A percentile compares a stretch with the other conserved stretches of the same genome.
Evolutionary conservation across 2,113 vertebrate species (phyloP).

Genomic region (Odocoileus virginianus): DNA sequence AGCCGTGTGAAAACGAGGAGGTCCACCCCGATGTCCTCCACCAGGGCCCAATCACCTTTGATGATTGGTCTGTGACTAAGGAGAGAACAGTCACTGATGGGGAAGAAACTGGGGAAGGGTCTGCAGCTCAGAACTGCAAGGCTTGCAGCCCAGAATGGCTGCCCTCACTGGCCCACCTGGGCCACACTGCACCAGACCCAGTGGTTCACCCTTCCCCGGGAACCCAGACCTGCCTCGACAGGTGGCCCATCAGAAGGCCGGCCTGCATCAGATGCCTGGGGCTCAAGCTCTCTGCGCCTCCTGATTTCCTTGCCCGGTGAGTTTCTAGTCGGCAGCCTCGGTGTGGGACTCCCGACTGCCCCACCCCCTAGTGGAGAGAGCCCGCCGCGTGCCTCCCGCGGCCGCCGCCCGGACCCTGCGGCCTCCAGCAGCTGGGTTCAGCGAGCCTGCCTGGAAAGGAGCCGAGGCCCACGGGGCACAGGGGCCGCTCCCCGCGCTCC

Average conservation of each 20-base stretch:
- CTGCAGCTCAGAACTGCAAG: neutral
- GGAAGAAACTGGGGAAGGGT: neutral
- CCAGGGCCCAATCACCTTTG: neutral
- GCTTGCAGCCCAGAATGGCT: neutral
- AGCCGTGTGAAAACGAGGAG: neutral
- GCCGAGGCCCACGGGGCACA: accelerated
- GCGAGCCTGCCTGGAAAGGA: accelerated
- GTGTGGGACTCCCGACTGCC: constrained; percentile 46
- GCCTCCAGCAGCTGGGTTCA: accelerated
- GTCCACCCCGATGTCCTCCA: neutral
- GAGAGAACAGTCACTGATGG: neutral
- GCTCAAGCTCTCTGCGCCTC: neutral
- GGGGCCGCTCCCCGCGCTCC: neutral
- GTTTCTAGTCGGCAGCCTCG: neutral
- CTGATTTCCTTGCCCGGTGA: neutral
- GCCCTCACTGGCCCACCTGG: neutral
- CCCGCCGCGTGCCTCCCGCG: constrained; percentile 38
- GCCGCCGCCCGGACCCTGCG: neutral
- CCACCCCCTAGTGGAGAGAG: constrained; percentile 71
- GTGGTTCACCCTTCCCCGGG: accelerated
- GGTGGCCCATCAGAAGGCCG: neutral
- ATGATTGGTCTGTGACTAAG: neutral
- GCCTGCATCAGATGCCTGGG: accelerated
- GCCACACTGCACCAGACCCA: neutral
- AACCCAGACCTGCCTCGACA: neutral